Evolutionary conservation across 2,113 vertebrate genomes (phyloP).

Genomic region (Semicossyphus pulcher): DNA sequence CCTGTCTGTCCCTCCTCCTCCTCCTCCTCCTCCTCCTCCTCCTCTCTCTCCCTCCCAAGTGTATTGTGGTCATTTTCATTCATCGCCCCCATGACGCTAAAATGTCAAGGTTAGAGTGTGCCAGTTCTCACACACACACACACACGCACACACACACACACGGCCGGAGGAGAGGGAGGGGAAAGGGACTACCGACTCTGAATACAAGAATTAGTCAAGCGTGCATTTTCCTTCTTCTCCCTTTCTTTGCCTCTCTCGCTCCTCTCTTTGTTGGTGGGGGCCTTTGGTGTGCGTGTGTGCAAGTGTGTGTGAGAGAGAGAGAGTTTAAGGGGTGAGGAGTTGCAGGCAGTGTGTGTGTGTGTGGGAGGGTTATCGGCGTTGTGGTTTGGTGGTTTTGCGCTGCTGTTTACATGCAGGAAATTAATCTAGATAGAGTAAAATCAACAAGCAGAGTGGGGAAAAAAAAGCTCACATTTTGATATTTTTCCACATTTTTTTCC

Average conservation of each 20-base stretch:
- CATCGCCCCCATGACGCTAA: slow-evolving; percentile 65
- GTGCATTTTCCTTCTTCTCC: slow-evolving; percentile 69
- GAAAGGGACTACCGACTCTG: slow-evolving; percentile 43
- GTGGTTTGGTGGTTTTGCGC: not conserved
- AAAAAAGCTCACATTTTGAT: not conserved
- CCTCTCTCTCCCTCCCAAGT: slow-evolving; percentile 12
- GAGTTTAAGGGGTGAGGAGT: slow-evolving; percentile 28
- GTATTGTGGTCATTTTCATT: slow-evolving; percentile 74
- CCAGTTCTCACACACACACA: slow-evolving; percentile 19
- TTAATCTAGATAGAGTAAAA: not conserved
- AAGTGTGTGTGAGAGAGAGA: slow-evolving; percentile 8
- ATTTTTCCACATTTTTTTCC: not conserved
- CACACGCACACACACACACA: slow-evolving; percentile 22
- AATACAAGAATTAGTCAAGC: slow-evolving; percentile 77
- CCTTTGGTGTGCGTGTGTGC: slow-evolving; percentile 43
- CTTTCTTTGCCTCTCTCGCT: slow-evolving; percentile 63
- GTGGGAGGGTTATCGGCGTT: slow-evolving; percentile 14
- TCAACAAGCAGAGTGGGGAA: not conserved
- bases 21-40: not conserved
- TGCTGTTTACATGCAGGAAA: not conserved
- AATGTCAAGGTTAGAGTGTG: slow-evolving; percentile 77
- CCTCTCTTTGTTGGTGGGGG: slow-evolving; percentile 69
- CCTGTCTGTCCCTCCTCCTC: not conserved
- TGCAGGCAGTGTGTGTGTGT: not conserved
- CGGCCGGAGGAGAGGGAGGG: slow-evolving; percentile 35